Conservation (phyloP, 1,140 invertebrate genomes). For the Venustaconcha ellipsiformis region DNA sequence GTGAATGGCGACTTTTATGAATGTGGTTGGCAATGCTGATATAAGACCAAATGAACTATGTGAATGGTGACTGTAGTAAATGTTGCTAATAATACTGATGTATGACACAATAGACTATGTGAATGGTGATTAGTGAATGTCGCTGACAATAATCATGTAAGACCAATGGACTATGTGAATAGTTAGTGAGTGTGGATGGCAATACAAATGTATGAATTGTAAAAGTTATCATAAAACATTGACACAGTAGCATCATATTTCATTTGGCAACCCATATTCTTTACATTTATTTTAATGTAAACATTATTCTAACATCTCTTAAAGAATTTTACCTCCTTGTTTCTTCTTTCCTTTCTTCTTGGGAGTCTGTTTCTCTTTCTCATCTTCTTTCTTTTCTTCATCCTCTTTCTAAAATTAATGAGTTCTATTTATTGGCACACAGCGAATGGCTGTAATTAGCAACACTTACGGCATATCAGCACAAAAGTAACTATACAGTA, state of each 20-base stretch:
- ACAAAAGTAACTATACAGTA: no score
- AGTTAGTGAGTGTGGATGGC: background rate
- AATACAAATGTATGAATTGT: background rate
- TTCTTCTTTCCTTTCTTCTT: slow-evolving; percentile 44
- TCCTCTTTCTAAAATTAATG: slow-evolving; percentile 8
- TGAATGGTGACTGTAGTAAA: no score
- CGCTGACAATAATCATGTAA: no score
- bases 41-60: no score
- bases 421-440: background rate
- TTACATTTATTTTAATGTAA: background rate
- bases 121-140: no score
- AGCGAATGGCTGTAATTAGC: background rate
- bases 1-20: no score
- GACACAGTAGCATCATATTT: background rate
- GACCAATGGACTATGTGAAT: background rate
- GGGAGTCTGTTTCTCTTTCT: slow-evolving; percentile 17
- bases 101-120: no score
- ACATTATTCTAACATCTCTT: slow-evolving; percentile 1
- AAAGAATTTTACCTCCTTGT: slow-evolving; percentile 33
- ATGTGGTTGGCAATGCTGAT: no score
- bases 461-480: no score
- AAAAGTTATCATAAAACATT: no score
- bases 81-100: no score
- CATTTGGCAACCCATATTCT: background rate
- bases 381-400: slow-evolving; percentile 20